These are phyloP conservation scores for Antheraea yamamai DNA, from an alignment of 2,888 invertebrate genomes.

Conservation along the genomic window DNA sequence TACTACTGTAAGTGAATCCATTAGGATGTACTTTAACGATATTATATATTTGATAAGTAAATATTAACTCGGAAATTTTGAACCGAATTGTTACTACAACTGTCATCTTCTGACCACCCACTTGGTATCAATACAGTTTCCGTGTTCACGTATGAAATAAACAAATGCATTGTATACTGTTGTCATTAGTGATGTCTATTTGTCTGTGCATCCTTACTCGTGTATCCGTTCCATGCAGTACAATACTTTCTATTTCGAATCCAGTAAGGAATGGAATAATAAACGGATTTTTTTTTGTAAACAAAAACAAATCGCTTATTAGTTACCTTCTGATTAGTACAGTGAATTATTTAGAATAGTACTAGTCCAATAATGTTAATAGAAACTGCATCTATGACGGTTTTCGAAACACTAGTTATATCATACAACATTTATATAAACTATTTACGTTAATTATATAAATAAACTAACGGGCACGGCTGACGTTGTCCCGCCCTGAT, in stretches of 20 bases:
- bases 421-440: too few relatives aligned
- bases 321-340: background rate
- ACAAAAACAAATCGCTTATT: background rate
- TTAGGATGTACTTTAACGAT: background rate
- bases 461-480: too few relatives aligned
- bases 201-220: slow-evolving; percentile 60
- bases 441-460: too few relatives aligned
- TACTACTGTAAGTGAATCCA: too few relatives aligned
- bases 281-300: slow-evolving; percentile 3
- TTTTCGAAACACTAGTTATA: too few relatives aligned
- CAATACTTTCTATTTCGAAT: slow-evolving; percentile 9
- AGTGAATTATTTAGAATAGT: too few relatives aligned
- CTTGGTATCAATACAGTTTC: slow-evolving; percentile 63
- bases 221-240: slow-evolving; percentile 53
- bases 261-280: background rate
- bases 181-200: slow-evolving; percentile 74
- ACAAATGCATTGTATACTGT: slow-evolving; percentile 75
- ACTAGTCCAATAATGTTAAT: too few relatives aligned
- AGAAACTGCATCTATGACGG: too few relatives aligned
- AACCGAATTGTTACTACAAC: background rate
- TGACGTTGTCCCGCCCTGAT: too few relatives aligned
- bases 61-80: background rate
- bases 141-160: slow-evolving; percentile 69
- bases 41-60: background rate
- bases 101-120: slow-evolving; percentile 64